Base-by-base conservation (phyloP, 2,113 vertebrate genomes). In the Ptychochromis oligacanthus region DNA sequence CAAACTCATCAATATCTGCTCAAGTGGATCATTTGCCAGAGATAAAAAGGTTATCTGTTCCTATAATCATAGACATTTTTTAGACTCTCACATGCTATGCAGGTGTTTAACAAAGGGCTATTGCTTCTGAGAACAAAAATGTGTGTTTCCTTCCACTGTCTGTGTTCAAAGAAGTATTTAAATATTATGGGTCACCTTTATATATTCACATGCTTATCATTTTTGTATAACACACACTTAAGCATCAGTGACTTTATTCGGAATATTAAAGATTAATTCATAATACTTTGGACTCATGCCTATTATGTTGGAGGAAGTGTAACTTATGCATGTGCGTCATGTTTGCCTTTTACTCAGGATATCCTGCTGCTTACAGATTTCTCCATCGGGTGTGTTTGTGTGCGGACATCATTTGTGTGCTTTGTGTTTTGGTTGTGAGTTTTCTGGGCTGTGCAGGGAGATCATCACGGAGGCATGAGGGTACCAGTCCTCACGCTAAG, bases 221-320 rank as follows among this genome's bases (percentile, higher is more conserved):
- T 76, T 58, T 76, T 52, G 43, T 72, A 31, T 31, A 31, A 1
- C 10, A 31, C 10, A 31, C 65, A 72, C 17, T 11, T 6, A 64
- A 22, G 2, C 14, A 64, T 40, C n/a, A 40, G n/a, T 65, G 26
- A 7, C 18, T 67, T 36, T 9, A 26, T 13, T 52, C 18, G 9
- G 15, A 34, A 17, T 22, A 34, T 70, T 58, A 22, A n/a, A 9
- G 2, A 52, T 36, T 60, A 18, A 79, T 46, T 65, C 38, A 8
- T 67, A 56, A 72, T 43, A 28, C 22, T 8, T 64, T 77, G 31
- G 4, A n/a, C 31, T 7, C 2, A 57, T 79, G 59, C 80, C 79
- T 78, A 78, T 88, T 88, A 84, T 22, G 43, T 15, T 46, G 13
- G 70, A 81, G 82, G 86, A 82, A 86, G 77, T 79, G 43, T 93